Conservation (phyloP, 2,797 vertebrate genomes). For the Monodelphis domestica region DNA sequence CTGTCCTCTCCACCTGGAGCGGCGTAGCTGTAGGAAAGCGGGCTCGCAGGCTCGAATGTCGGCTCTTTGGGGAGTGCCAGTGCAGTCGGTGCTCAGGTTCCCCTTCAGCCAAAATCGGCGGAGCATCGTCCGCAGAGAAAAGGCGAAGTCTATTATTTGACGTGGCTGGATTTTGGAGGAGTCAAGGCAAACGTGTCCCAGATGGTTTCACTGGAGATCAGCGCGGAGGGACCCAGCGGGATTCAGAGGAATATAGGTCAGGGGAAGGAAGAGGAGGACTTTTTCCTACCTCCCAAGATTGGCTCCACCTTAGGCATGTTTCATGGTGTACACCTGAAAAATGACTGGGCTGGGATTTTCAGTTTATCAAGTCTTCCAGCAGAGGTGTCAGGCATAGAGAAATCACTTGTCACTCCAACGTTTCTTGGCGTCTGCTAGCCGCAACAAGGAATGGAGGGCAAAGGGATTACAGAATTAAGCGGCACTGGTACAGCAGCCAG, state of each 20-base stretch:
- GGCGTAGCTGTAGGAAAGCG: neutral
- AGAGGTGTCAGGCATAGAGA: constrained; percentile 82
- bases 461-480: constrained; percentile 86
- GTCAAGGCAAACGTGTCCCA: constrained; percentile 50
- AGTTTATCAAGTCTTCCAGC: constrained; percentile 83
- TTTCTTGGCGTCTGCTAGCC: constrained; percentile 79
- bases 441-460: constrained; percentile 82
- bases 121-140: constrained; percentile 26
- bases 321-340: constrained; percentile 77
- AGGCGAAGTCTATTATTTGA: neutral
- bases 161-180: constrained; percentile 56
- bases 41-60: neutral
- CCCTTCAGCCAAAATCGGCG: constrained; percentile 12
- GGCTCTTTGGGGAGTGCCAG: accelerated
- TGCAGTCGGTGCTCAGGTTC: constrained; percentile 22
- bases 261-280: constrained; percentile 37
- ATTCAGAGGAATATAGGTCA: constrained; percentile 54
- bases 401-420: constrained; percentile 84
- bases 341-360: constrained; percentile 83
- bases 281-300: constrained; percentile 52
- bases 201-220: constrained; percentile 62
- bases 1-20: neutral
- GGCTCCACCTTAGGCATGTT: constrained; percentile 67
- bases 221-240: constrained; percentile 48
- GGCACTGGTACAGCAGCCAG: constrained; percentile 60